These are phyloP conservation scores for Zaprionus bogoriensis DNA, from an alignment of 2,888 invertebrate genomes.

Conservation along the genomic window DNA sequence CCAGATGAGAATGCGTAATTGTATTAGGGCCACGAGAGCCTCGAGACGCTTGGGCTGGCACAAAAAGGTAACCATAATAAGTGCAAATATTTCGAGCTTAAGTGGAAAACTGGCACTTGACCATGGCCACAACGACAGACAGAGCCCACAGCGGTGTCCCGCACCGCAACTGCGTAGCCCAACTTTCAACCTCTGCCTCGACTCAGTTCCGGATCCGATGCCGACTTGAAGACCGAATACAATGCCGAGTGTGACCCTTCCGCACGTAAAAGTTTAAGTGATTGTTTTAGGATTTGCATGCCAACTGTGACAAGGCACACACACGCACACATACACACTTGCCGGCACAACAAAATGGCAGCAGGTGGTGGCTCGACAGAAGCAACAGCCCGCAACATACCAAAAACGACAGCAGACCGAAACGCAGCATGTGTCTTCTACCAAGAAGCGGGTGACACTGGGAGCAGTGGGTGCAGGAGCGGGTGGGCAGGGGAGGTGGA, in stretches of 20 bases:
- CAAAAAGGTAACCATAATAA: not conserved
- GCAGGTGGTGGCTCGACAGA: conserved; percentile 19
- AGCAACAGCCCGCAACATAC: conserved; percentile 9
- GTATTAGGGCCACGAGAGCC: not conserved
- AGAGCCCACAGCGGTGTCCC: not conserved
- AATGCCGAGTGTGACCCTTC: conserved; percentile 39
- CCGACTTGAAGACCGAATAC: not conserved
- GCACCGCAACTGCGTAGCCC: not conserved
- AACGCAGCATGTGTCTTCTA: no score
- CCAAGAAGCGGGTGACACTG: no score
- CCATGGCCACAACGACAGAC: not conserved
- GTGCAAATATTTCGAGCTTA: not conserved
- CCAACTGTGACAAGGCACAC: conserved; percentile 41
- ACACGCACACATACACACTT: not conserved
- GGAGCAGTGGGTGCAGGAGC: no score
- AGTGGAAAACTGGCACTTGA: not conserved
- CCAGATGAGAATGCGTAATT: not conserved
- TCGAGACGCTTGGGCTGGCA: not conserved
- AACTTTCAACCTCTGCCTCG: not conserved
- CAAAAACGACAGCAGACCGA: not conserved
- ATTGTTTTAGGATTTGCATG: conserved; percentile 63
- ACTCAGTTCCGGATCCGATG: not conserved
- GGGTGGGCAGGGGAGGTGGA: no score
- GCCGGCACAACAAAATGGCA: no score
- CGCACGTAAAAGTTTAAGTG: conserved; percentile 51